Percentiles rank a stretch among this genome's conserved stretches.
phyloP scores from a whole-genome alignment of 2,797 vertebrate genomes.

The Lutra lutra region DNA sequence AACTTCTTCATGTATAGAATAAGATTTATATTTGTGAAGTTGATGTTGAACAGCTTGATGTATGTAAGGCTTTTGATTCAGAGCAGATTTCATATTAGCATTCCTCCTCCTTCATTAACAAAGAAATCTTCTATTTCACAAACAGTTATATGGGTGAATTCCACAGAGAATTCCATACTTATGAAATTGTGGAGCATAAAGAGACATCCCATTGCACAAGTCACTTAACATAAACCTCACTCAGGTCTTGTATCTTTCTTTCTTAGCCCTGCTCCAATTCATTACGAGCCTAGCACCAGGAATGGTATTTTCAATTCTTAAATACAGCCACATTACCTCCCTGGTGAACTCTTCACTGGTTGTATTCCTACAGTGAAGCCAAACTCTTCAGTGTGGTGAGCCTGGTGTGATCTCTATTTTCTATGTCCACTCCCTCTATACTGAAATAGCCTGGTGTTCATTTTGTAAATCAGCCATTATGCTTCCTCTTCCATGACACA shows the following conservation, averaged over 20 bases:
- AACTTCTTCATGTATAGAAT: not conserved
- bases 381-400: not conserved
- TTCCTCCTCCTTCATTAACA: not conserved
- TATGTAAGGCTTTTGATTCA: not conserved
- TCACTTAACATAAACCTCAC: not conserved
- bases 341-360: not conserved
- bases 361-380: not conserved
- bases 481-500: not conserved
- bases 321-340: not conserved
- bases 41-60: not conserved
- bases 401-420: not conserved
- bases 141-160: not conserved
- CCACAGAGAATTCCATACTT: not conserved
- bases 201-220: not conserved
- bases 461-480: not conserved
- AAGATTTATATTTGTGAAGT: not conserved
- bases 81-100: not conserved
- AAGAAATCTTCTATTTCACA: not conserved
- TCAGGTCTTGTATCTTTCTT: not conserved
- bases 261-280: not conserved
- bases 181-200: not conserved
- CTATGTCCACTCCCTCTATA: not conserved
- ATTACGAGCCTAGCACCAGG: not conserved
- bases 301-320: not conserved
- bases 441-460: not conserved